These are phyloP conservation scores for Melanogrammus aeglefinus DNA, from an alignment of 2,797 vertebrate genomes.

Conservation along the genomic window DNA sequence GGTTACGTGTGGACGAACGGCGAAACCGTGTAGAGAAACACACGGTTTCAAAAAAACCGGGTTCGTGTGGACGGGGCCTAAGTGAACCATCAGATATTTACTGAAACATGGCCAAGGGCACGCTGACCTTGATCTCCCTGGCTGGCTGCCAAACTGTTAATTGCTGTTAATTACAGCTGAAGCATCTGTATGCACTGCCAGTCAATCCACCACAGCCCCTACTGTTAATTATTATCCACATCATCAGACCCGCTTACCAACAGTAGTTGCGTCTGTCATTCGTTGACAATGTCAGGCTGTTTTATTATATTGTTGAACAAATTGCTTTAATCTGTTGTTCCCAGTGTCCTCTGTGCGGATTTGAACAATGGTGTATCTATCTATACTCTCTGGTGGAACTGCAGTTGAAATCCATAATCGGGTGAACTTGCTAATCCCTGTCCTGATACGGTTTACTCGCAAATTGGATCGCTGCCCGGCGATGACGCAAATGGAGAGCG, in stretches of 20 bases:
- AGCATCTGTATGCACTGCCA: conserved; percentile 41
- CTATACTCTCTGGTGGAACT: conserved; percentile 12
- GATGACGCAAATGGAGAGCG: conserved; percentile 36
- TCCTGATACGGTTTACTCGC: background rate
- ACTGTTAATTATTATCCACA: conserved; percentile 7
- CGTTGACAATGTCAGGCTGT: background rate
- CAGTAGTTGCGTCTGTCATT: background rate
- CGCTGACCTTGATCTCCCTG: conserved; percentile 24
- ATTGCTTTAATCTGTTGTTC: background rate
- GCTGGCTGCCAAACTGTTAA: conserved; percentile 35
- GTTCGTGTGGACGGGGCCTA: too few species aligned
- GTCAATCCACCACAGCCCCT: conserved; percentile 28
- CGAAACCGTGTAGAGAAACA: too few species aligned
- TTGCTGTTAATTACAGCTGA: conserved; percentile 35
- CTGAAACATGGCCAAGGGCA: conserved; percentile 46
- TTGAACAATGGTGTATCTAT: conserved; percentile 12
- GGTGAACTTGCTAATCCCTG: background rate
- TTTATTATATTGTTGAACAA: conserved; percentile 18
- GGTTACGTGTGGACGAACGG: too few species aligned
- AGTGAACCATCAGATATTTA: background rate
- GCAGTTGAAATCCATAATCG: conserved; percentile 22
- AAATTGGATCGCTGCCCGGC: conserved; percentile 52
- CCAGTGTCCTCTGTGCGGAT: background rate
- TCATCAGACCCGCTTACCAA: background rate
- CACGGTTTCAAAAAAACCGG: too few species aligned